Evolutionary conservation across 2,113 vertebrate genomes (phyloP).

Genomic region (Tachysurus vachellii): DNA sequence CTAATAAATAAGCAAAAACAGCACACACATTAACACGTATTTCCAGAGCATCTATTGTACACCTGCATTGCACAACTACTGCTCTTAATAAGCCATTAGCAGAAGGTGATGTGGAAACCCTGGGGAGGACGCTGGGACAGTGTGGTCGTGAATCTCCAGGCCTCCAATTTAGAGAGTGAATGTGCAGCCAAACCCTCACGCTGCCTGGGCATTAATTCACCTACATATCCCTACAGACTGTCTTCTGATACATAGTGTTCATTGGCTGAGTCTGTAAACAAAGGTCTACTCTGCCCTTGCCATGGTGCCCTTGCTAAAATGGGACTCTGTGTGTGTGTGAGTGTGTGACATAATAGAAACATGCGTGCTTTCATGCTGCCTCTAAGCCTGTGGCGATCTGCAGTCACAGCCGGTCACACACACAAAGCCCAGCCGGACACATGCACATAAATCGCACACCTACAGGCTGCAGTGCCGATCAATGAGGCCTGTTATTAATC

Average conservation of each 20-base stretch:
- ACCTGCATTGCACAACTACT: slow-evolving; percentile 42
- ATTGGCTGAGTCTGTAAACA: slow-evolving; percentile 61
- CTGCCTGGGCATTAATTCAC: slow-evolving; percentile 56
- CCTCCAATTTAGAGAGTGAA: slow-evolving; percentile 57
- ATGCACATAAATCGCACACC: slow-evolving; percentile 13
- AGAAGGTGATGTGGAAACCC: slow-evolving; percentile 58
- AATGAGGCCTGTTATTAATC: slow-evolving; percentile 67
- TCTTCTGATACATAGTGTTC: slow-evolving; percentile 38
- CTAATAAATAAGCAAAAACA: not conserved
- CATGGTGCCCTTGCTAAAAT: slow-evolving; percentile 61
- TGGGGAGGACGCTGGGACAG: slow-evolving; percentile 45
- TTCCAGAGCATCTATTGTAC: slow-evolving; percentile 42
- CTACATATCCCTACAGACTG: slow-evolving; percentile 43
- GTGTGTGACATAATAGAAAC: slow-evolving; percentile 9
- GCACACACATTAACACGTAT: not conserved
- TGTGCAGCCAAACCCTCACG: slow-evolving; percentile 41
- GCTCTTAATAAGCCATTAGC: slow-evolving; percentile 68
- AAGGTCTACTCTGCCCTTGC: slow-evolving; percentile 60
- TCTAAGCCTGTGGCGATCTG: slow-evolving; percentile 22
- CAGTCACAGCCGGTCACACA: slow-evolving; percentile 15
- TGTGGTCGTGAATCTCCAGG: slow-evolving; percentile 46
- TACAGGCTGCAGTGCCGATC: slow-evolving; percentile 50
- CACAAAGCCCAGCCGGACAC: slow-evolving; percentile 33
- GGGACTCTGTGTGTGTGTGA: slow-evolving; percentile 16
- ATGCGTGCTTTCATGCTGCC: slow-evolving; percentile 21